Base-by-base conservation (phyloP, 2,113 vertebrate genomes). In the Phalacrocorax carbo region DNA sequence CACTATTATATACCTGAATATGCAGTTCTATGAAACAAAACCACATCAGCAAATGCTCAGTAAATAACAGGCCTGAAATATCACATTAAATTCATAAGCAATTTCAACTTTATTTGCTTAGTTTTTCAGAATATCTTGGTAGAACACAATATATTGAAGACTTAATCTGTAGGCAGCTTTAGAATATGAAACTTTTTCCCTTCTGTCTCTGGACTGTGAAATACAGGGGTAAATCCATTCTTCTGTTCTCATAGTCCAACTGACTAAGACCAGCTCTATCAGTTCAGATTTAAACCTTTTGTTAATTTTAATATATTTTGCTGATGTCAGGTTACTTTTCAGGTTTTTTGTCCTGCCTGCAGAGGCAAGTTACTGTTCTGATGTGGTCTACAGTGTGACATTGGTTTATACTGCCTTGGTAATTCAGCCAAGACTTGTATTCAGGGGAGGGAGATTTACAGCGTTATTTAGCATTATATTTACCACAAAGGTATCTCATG, bases 41-140 rank as follows among this genome's bases (percentile, higher is more conserved):
- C 81, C 52, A 94, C 68, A 76, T 97, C 96, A 97, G 96, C 90
- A 96, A 96, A 95, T 79, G 66, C 52, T 62, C 83, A 69, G 81
- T 86, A 93, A 92, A 79, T 96, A 96, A 94, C 51, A 91, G 62
- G 40, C 89, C 70, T 91, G 84, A 94, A 96, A 94, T 90, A 93
- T 26, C 86, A 84, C 57, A 95, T 91, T 95, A 89, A 93, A 94
- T 89, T 92, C 88, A 92, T 87, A 95, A 92, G 90, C 77, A 97
- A 93, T 97, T 97, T 94, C 64, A 89, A 83, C 58, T 93, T 62
- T 78, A 76, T 93, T 96, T 94, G 52, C 55, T 95, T 92, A 81
- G 64, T 85, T 94, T 95, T 96, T 75, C 79, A 94, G 68, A 90
- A 55, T 86, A 66, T 72, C 88, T 93, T 88, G 22, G 68, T 95